Conservation (phyloP, 1,140 invertebrate species). For the Aradophagus sp. region DNA sequence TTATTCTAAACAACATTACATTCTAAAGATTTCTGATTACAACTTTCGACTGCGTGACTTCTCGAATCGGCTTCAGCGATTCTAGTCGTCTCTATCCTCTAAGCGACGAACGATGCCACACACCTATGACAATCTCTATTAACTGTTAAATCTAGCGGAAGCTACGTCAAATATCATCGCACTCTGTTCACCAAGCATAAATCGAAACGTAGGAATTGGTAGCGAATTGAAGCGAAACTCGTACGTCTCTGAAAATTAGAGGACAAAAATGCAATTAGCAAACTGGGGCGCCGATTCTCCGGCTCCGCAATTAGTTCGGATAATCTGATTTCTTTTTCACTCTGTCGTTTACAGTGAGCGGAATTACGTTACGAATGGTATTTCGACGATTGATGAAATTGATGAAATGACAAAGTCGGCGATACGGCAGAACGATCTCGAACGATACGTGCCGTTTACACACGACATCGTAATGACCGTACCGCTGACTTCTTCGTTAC, state of each 20-base stretch:
- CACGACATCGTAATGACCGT: slow-evolving; percentile 39
- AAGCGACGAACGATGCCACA: slow-evolving; percentile 55
- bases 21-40: slow-evolving; percentile 33
- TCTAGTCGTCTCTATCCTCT: slow-evolving; percentile 50
- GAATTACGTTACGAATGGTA: slow-evolving; percentile 54
- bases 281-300: slow-evolving; percentile 44
- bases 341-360: slow-evolving; percentile 55
- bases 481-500: slow-evolving; percentile 52
- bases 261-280: slow-evolving; percentile 46
- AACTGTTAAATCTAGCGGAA: slow-evolving; percentile 56
- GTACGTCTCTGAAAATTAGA: slow-evolving; percentile 47
- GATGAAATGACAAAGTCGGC: slow-evolving; percentile 47
- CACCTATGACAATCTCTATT: slow-evolving; percentile 68
- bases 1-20: slow-evolving; percentile 42
- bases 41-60: slow-evolving; percentile 15
- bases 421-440: slow-evolving; percentile 48
- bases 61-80: slow-evolving; percentile 5
- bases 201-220: slow-evolving; percentile 67
- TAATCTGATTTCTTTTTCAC: slow-evolving; percentile 50
- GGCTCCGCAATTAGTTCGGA: slow-evolving; percentile 37
- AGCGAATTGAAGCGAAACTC: slow-evolving; percentile 56
- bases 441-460: slow-evolving; percentile 51
- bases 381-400: slow-evolving; percentile 48
- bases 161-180: slow-evolving; percentile 47
- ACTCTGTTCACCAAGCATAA: slow-evolving; percentile 53